Evolutionary conservation across 2,888 invertebrate genomes (phyloP).

Genomic region (Patella depressa): DNA sequence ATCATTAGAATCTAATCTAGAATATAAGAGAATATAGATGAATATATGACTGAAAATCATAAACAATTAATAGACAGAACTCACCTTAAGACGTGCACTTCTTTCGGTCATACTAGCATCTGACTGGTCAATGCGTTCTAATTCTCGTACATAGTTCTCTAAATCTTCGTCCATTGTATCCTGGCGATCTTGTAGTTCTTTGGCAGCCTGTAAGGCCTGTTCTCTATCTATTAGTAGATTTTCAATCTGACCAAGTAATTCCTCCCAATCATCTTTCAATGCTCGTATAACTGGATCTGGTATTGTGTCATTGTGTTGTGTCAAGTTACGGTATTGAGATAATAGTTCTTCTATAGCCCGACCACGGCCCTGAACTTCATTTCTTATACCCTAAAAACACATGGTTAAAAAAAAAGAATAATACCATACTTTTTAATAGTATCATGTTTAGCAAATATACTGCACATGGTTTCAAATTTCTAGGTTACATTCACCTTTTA

Average conservation of each 20-base stretch:
- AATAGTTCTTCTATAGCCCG: slow-evolving; percentile 76
- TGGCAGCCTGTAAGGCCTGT: slow-evolving; percentile 48
- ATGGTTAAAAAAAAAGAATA: background rate
- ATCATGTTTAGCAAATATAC: too few species aligned
- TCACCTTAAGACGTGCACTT: slow-evolving; percentile 2
- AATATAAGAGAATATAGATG: too few species aligned
- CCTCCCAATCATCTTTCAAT: slow-evolving; percentile 61
- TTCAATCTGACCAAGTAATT: slow-evolving; percentile 58
- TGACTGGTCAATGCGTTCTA: slow-evolving; percentile 59
- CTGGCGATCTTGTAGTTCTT: slow-evolving; percentile 55
- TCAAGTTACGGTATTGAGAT: slow-evolving; percentile 53
- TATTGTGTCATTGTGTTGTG: slow-evolving; percentile 59
- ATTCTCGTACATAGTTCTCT: slow-evolving; percentile 58
- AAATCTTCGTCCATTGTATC: slow-evolving; percentile 62
- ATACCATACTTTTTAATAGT: too few species aligned
- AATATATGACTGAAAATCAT: slow-evolving; percentile 42
- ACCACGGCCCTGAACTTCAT: slow-evolving; percentile 84
- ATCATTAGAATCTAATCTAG: too few species aligned
- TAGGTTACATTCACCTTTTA: background rate
- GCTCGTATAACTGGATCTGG: slow-evolving; percentile 61
- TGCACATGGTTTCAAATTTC: too few species aligned
- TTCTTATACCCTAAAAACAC: slow-evolving; percentile 82
- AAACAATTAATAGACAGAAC: slow-evolving; percentile 55
- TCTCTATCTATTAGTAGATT: slow-evolving; percentile 57
- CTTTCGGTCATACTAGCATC: slow-evolving; percentile 52